Evolutionary conservation across 1,140 invertebrate species (phyloP).

Genomic region (Brachionus sp.): DNA sequence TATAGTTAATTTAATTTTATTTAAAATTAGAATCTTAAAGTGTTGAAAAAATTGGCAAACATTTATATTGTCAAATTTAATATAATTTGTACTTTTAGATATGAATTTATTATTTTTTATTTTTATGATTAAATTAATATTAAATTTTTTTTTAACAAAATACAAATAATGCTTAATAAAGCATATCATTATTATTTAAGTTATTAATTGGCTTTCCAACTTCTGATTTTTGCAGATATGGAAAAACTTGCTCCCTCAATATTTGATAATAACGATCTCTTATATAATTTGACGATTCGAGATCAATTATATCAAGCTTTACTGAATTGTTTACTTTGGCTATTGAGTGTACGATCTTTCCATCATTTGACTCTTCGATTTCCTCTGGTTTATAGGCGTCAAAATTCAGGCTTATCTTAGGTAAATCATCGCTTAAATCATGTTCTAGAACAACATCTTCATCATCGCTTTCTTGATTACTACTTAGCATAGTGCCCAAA

Average conservation of each 20-base stretch:
- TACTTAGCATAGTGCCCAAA: neutral
- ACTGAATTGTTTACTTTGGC: neutral
- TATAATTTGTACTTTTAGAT: no score
- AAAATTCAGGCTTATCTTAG: neutral
- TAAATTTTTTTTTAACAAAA: neutral
- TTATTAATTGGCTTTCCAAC: neutral
- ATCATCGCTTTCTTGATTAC: conserved; percentile 20
- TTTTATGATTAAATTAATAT: neutral
- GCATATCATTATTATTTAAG: conserved; percentile 39
- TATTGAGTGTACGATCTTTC: neutral
- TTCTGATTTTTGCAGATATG: conserved; percentile 19
- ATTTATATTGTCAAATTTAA: no score
- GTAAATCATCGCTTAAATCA: neutral
- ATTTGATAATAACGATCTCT: conserved; percentile 46
- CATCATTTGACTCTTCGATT: neutral
- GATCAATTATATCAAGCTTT: neutral
- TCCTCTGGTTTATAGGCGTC: conserved; percentile 7
- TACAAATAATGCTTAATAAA: conserved; percentile 17
- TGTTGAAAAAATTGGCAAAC: no score
- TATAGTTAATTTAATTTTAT: no score
- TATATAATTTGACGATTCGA: conserved; percentile 16
- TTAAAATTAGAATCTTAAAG: no score
- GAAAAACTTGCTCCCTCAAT: conserved; percentile 42
- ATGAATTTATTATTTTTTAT: no score
- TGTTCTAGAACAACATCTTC: neutral